A percentile compares a stretch with the other conserved stretches of the same genome.
These are phyloP conservation scores for Penaeus vannamei DNA, from an alignment of 1,140 invertebrate species.

Conservation along the genomic window DNA sequence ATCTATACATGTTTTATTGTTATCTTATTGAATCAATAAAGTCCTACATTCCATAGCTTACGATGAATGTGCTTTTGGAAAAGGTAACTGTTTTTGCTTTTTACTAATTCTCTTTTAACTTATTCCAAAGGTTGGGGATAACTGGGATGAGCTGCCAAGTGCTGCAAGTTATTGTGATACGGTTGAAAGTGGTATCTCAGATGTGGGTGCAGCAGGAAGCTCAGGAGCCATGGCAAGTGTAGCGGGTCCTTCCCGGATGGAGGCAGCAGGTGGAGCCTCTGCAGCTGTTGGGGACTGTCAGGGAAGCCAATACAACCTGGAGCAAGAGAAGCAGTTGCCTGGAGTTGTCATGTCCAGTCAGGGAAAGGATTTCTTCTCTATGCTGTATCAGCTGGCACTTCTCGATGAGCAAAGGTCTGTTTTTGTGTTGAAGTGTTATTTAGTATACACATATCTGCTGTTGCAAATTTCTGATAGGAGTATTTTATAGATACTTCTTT, in stretches of 20 bases:
- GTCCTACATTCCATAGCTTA: no score
- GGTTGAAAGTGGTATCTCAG: conserved; percentile 13
- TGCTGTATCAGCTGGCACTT: conserved; percentile 74
- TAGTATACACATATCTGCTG: no score
- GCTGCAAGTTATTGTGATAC: conserved; percentile 63
- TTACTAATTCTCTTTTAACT: no score
- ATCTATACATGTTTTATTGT: no score
- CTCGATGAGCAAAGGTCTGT: conserved; percentile 73
- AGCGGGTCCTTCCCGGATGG: conserved; percentile 29
- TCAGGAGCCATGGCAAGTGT: conserved; percentile 30
- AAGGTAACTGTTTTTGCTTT: no score
- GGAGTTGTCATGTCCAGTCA: conserved; percentile 75
- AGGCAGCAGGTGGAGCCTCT: conserved; percentile 37
- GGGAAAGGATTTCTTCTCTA: conserved; percentile 74
- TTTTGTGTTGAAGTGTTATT: neutral
- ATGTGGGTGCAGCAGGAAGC: conserved; percentile 20
- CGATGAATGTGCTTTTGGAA: neutral
- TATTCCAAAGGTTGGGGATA: conserved; percentile 56
- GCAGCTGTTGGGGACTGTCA: conserved; percentile 56
- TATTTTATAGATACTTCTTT: neutral
- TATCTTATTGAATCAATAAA: no score
- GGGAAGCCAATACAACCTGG: conserved; percentile 64
- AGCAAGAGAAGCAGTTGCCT: conserved; percentile 74
- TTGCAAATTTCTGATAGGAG: neutral
- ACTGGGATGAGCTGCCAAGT: conserved; percentile 68